phyloP scores from a whole-genome alignment of 2,797 vertebrate species.

The Sebastes steindachneri region DNA sequence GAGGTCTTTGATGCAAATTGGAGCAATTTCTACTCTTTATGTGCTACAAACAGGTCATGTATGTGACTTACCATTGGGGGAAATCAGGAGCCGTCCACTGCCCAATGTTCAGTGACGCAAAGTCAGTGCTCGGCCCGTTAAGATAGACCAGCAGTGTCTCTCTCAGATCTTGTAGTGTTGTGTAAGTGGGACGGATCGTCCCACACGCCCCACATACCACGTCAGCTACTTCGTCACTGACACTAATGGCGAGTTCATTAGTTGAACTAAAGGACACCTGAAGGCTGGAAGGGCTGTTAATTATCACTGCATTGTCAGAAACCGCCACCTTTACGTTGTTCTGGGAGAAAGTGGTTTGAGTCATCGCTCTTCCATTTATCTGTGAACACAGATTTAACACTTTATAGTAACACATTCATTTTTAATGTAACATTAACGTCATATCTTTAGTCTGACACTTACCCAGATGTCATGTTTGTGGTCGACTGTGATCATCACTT shows the following conservation, averaged over 20 bases:
- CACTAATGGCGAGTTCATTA: slow-evolving; percentile 22
- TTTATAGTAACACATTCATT: neutral
- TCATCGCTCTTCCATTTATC: slow-evolving; percentile 47
- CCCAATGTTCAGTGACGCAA: slow-evolving; percentile 44
- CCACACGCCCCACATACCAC: slow-evolving; percentile 50
- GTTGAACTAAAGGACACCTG: slow-evolving; percentile 33
- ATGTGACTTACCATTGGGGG: slow-evolving; percentile 68
- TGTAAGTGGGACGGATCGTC: slow-evolving; percentile 3
- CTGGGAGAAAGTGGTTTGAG: slow-evolving; percentile 18
- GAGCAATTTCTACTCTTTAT: neutral
- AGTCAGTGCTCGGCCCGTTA: slow-evolving; percentile 1
- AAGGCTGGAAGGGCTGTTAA: slow-evolving; percentile 25
- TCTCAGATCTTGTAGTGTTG: rapidly evolving
- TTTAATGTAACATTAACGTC: neutral
- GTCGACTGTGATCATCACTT: slow-evolving; percentile 28
- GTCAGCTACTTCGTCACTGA: slow-evolving; percentile 14
- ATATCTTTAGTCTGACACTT: neutral
- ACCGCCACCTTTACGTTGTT: slow-evolving; percentile 25
- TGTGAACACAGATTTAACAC: slow-evolving; percentile 24
- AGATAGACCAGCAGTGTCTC: neutral
- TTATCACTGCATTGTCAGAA: slow-evolving; percentile 20
- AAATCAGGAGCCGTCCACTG: slow-evolving; percentile 70
- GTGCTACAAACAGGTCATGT: neutral
- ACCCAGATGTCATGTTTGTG: slow-evolving; percentile 52
- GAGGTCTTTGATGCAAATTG: neutral